A percentile compares a stretch with the other conserved stretches of the same genome.
Evolutionary conservation across 1,140 invertebrate species (phyloP).

Genomic region (Heliconius congener): DNA sequence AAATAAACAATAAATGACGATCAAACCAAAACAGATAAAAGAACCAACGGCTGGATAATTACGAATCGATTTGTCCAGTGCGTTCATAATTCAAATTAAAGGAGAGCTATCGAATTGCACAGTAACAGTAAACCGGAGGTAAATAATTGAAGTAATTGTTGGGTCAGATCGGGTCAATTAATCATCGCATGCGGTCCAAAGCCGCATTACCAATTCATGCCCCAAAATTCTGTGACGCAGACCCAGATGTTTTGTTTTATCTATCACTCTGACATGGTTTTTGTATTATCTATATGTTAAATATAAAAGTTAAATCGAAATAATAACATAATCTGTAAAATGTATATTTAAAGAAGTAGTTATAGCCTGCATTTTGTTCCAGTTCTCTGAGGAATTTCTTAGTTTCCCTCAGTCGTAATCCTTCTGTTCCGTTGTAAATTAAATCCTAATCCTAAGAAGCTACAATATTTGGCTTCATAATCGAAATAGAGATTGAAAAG

Average conservation of each 20-base stretch:
- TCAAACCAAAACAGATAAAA: not conserved
- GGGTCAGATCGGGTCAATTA: slow-evolving; percentile 77
- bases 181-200: slow-evolving; percentile 65
- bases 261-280: not conserved
- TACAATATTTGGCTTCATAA: too few species aligned
- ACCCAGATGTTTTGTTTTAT: slow-evolving; percentile 44
- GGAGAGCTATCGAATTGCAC: slow-evolving; percentile 62
- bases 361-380: too few species aligned
- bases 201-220: slow-evolving; percentile 66
- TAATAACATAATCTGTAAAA: too few species aligned
- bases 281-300: not conserved
- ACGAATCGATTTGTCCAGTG: slow-evolving; percentile 34
- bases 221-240: slow-evolving; percentile 55
- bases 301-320: too few species aligned
- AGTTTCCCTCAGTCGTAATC: too few species aligned
- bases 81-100: slow-evolving; percentile 62
- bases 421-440: too few species aligned
- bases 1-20: too few species aligned
- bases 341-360: too few species aligned
- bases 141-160: slow-evolving; percentile 79
- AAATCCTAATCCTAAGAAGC: too few species aligned
- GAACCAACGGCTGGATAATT: slow-evolving; percentile 11
- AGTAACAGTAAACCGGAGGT: slow-evolving; percentile 67
- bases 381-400: too few species aligned
- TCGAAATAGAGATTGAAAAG: too few species aligned